These are phyloP conservation scores for Oreotrochilus melanogaster DNA, from an alignment of 2,113 vertebrate species.

Conservation along the genomic window DNA sequence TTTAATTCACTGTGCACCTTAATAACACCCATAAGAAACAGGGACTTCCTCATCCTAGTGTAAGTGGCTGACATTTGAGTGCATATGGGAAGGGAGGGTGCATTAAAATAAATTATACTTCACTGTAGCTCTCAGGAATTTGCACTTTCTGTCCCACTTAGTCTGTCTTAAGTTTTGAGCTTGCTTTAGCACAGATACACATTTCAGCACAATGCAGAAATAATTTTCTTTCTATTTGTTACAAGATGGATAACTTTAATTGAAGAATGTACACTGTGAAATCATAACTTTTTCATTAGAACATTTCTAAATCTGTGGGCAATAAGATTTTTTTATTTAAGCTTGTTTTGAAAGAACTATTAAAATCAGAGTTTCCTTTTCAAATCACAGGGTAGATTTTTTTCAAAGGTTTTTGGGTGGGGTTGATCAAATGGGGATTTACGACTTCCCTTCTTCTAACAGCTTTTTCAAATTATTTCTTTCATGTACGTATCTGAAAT, in stretches of 20 bases:
- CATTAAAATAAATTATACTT: conserved; percentile 11
- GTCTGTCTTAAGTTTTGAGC: conserved; percentile 36
- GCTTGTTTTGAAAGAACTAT: conserved; percentile 54
- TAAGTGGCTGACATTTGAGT: not conserved
- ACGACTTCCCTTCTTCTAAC: not conserved
- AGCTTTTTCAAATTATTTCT: not conserved
- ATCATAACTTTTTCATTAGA: conserved; percentile 40
- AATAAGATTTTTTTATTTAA: conserved; percentile 61
- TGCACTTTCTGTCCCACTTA: conserved; percentile 64
- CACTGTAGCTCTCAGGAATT: conserved; percentile 68
- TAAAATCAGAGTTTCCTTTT: conserved; percentile 60
- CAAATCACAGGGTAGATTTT: conserved; percentile 24
- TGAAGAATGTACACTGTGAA: conserved; percentile 72
- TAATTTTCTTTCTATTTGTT: conserved; percentile 41
- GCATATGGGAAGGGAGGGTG: not conserved
- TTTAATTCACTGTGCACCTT: conserved; percentile 41
- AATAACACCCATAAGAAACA: not conserved
- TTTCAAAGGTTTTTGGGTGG: not conserved
- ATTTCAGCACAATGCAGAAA: conserved; percentile 57
- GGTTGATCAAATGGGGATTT: not conserved
- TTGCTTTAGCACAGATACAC: conserved; percentile 44
- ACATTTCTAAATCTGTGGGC: conserved; percentile 60
- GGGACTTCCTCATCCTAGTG: not conserved
- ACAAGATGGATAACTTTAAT: conserved; percentile 9
- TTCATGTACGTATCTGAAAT: not conserved